Evolutionary conservation across 2,113 vertebrate species (phyloP), one percentile per base, ranked within the genome.

Genomic region (Laterallus jamaicensis): DNA sequence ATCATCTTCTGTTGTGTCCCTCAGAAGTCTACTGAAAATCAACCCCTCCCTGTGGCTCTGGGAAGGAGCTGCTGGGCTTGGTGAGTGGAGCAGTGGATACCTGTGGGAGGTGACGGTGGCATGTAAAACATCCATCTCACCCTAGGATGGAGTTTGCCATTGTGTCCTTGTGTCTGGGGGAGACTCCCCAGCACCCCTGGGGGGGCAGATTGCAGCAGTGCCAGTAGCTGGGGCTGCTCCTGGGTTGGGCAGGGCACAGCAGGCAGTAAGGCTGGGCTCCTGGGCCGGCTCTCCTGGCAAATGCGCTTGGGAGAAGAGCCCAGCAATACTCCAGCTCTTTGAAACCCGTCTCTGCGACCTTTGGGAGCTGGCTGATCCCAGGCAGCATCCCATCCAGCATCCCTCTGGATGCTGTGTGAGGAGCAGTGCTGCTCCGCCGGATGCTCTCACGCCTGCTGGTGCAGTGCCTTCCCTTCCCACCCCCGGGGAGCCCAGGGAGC

Each of bases 401-500:
- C 90, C 79, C 86, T 54, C 18, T 66, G 92, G 88, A 18, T 67
- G 90, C 86, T 77, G 70, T 77, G 54, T 49, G 44, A 47, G 6
- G 7, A 73, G 62, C 44, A 3, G 76, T 3, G 56, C 15, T 17
- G 83, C 91, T 32, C 8, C 35, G 85, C 92, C 89, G 89, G 96
- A 94, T 95, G 92, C 93, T 96, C 95, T 95, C 97, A 95, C 96
- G 89, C 89, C 92, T 71, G 82, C 59, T 2, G 39, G 85, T 69
- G 91, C 92, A 1, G 55, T 63, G 70, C 83, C 86, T 93, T 91
- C 93, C 95, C 95, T 96, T 95, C 95, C 90, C 96, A 95, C 35
- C 95, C 93, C 93, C 66, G 4, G 96, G 94, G 87, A 86, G 91
- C 94, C 28, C 66, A 4, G 96, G 94, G 87, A 86, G 91, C 94